Evolutionary conservation across 2,888 invertebrate species (phyloP), one percentile per base, ranked within the genome.

Genomic region (Orthosia gracilis): DNA sequence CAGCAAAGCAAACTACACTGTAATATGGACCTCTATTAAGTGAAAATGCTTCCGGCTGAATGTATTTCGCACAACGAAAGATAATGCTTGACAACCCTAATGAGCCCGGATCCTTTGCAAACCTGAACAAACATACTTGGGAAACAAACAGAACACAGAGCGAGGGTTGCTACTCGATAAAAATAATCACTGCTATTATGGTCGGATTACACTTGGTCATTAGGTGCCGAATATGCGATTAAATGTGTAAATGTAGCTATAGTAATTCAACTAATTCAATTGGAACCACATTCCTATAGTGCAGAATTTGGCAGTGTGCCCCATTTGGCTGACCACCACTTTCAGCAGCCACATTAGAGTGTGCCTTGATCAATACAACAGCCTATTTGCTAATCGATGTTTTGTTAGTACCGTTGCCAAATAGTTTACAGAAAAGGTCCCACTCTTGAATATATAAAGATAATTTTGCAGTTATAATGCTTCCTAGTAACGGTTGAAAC

Each of bases 241-340:
- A 74, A 78, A 75, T 69, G 62, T 75, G 68, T 73, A 65, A 71
- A 85, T 72, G 73, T 82, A 59, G 59, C 52, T 72, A 50, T 78
- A 75, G 73, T 76, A 64, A 72, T 77, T 75, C 71, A 82, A 82
- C 79, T 77, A 84, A 85, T 85, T 84, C 79, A 85, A 85, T 85
- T 76, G 75, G 69, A 63, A 79, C 85, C 76, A 69, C 82, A 82
- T 79, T 85, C 54, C 78, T 81, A 61, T 70, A 76, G 50, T 73
- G 73, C 69, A 76, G 76, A 81, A 85, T 85, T 85, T 86, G 86
- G 85, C 85, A 85, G 40, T 73, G 61, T 82, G 84, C 86, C 84
- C 70, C 66, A 75, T 80, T 84, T 67, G 64, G 80, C 52, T 73
- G 69, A 82, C 76, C 82, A 85, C 69, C 74, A 69, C 84, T 80